These are phyloP conservation scores for Turdus rufiventris DNA, from an alignment of 2,113 vertebrate species.

Conservation along the genomic window DNA sequence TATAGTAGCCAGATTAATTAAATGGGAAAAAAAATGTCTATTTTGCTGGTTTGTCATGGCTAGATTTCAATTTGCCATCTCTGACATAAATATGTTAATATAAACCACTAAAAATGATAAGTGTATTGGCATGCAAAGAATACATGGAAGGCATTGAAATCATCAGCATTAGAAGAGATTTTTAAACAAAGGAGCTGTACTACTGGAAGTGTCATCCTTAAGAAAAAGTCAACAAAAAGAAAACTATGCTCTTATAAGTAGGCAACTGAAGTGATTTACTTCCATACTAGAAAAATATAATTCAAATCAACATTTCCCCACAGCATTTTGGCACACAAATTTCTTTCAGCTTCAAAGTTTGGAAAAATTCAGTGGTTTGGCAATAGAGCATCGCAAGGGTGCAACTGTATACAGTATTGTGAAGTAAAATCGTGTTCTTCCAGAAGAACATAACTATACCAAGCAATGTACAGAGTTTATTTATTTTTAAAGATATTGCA, in stretches of 20 bases:
- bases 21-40: neutral
- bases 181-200: neutral
- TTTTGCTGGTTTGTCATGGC: neutral
- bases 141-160: neutral
- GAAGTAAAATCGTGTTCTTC: neutral
- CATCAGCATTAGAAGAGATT: neutral
- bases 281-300: neutral
- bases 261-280: neutral
- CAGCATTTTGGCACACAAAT: neutral
- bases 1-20: neutral
- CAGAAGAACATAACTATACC: neutral
- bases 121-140: neutral
- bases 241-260: neutral
- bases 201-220: neutral
- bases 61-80: neutral
- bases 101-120: neutral
- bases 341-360: neutral
- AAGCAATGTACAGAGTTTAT: neutral
- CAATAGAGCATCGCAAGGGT: neutral
- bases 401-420: neutral
- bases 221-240: neutral
- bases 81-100: neutral
- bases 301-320: neutral
- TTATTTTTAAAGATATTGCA: neutral
- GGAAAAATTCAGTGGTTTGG: constrained; percentile 14